Conservation (phyloP, 2,113 vertebrate species). For the Uria lomvia region DNA sequence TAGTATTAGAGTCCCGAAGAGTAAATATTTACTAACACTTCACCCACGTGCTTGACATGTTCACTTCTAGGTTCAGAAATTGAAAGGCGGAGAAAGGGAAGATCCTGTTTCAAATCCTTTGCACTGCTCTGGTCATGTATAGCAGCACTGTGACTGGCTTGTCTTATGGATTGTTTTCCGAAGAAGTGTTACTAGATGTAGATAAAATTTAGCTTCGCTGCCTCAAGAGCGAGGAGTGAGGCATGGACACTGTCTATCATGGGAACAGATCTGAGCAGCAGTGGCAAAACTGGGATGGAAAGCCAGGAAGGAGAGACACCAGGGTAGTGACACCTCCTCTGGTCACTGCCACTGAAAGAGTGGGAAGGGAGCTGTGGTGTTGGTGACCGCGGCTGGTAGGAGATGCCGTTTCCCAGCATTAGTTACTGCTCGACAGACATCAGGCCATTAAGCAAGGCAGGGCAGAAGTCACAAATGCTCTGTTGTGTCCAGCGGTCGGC, state of each 20-base stretch:
- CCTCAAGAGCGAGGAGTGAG: not conserved
- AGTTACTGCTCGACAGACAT: not conserved
- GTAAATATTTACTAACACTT: not conserved
- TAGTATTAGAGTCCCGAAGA: not conserved
- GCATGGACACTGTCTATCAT: too few relatives aligned
- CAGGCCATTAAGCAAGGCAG: not conserved
- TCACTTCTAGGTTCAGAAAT: not conserved
- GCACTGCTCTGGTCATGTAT: not conserved
- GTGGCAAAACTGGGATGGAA: not conserved
- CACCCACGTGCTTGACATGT: not conserved
- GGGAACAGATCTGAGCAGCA: not conserved
- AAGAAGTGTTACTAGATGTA: rapidly evolving
- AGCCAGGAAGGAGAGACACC: not conserved
- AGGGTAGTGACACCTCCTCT: not conserved
- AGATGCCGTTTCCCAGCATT: not conserved
- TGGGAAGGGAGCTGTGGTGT: not conserved
- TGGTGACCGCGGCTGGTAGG: rapidly evolving
- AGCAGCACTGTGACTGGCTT: not conserved
- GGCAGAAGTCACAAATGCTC: not conserved
- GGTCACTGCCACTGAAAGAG: not conserved
- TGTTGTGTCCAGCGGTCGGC: not conserved
- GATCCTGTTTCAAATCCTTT: not conserved
- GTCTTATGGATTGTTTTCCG: not conserved
- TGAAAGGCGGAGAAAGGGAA: not conserved
- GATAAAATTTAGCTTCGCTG: not conserved